Evolutionary conservation across 1,140 invertebrate genomes (phyloP), one percentile per base, ranked within the genome.

Genomic region (Penaeus indicus): DNA sequence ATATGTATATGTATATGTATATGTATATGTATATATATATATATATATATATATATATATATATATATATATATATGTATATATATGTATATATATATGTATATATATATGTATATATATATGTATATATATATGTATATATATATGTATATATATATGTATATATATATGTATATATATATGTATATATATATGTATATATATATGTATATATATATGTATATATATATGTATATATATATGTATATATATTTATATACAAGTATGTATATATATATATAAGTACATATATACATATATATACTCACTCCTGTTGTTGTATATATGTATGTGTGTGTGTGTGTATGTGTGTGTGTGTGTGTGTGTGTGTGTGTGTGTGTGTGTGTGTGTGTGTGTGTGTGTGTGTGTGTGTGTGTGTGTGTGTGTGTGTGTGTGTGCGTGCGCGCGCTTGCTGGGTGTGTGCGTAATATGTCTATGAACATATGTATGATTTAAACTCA

Each of bases 41-140:
- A 67, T 67, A 67, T 67, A 67, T 67, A 67, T 67, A 67, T 67
- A 67, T 67, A 79, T 79, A 79, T 79, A 79, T 79, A 79, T 79
- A 79, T 25, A 67, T 25, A 67, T 67, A 3, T 13, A 67, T 25
- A 67, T 67, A 67, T 67, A 67, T 67, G 11, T 67, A 67, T 67
- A 67, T 5, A 67, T 67, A 67, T 67, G 25, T 67, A 67, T 64
- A 64, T 64, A 64, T 67, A 67, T 67, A 67, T 67, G 7, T 67
- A 67, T 67, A 22, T 22, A 38, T 38, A 38, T 38, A 67, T 7
- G 7, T 67, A 67, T 67, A 67, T 67, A 67, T 67, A 67, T 67
- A 67, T 7, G 7, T 67, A 67, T 67, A 67, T 67, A 67, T 67
- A 67, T 67, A 67, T 67, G 7, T 67, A 67, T 3, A 83, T 62